Percentiles rank a stretch among this genome's conserved stretches.
phyloP scores from a whole-genome alignment of 2,888 invertebrate genomes.

The Thereva nobilitata region DNA sequence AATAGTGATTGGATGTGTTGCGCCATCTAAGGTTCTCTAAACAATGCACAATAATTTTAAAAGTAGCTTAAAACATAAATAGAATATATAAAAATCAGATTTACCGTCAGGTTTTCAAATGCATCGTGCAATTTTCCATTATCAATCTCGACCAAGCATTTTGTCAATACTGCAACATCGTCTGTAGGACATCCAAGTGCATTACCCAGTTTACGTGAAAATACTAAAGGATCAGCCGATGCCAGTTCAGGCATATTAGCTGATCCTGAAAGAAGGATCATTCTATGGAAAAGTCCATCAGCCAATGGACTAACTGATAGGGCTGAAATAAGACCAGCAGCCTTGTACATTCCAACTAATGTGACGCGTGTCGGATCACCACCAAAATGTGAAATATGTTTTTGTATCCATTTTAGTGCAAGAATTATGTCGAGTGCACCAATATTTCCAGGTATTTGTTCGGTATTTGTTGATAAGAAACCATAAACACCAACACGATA shows the following conservation, averaged over 20 bases:
- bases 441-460: slow-evolving; percentile 58
- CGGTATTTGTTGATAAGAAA: slow-evolving; percentile 57
- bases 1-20: slow-evolving; percentile 6
- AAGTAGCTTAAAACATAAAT: not conserved
- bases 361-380: slow-evolving; percentile 57
- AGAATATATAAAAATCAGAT: not conserved
- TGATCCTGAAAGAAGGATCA: slow-evolving; percentile 58
- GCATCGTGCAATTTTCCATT: slow-evolving; percentile 43
- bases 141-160: not conserved
- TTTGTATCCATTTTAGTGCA: slow-evolving; percentile 57
- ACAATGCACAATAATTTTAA: not conserved
- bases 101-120: not conserved
- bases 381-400: slow-evolving; percentile 56
- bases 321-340: slow-evolving; percentile 54
- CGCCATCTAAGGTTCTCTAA: slow-evolving; percentile 3
- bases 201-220: slow-evolving; percentile 40
- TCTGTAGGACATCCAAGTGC: not conserved
- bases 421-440: slow-evolving; percentile 57
- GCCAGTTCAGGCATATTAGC: slow-evolving; percentile 56
- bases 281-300: slow-evolving; percentile 55
- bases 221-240: slow-evolving; percentile 48
- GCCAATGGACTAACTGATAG: slow-evolving; percentile 52
- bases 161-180: not conserved
- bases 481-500: slow-evolving; percentile 56
- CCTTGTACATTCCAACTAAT: slow-evolving; percentile 58